These are phyloP conservation scores for Tapirus indicus DNA, from an alignment of 2,797 vertebrate genomes.

Conservation along the genomic window DNA sequence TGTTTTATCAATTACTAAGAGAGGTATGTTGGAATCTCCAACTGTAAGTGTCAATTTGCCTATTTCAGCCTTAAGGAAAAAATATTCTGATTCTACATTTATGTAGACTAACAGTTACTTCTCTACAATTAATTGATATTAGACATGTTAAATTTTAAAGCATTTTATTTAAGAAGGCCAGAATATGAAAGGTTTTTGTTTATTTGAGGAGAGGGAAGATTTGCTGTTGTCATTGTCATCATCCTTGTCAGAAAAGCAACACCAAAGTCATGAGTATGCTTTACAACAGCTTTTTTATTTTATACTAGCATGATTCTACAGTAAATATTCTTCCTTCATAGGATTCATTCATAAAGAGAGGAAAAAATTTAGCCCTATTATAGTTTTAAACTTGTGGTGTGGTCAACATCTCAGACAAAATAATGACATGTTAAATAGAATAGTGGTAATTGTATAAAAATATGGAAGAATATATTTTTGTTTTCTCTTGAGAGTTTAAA, in stretches of 20 bases:
- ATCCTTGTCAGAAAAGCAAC: not conserved
- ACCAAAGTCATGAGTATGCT: not conserved
- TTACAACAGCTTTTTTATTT: not conserved
- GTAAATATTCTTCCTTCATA: not conserved
- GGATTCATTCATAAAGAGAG: not conserved
- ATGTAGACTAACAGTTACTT: not conserved
- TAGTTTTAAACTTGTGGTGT: not conserved
- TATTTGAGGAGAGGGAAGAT: not conserved
- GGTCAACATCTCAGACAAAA: not conserved
- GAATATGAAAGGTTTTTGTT: not conserved
- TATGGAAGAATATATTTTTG: not conserved
- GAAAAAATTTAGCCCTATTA: not conserved
- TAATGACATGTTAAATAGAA: not conserved
- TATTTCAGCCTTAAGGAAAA: not conserved
- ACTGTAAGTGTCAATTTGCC: not conserved
- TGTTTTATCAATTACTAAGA: not conserved
- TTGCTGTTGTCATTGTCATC: not conserved
- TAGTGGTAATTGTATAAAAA: slow-evolving; percentile 16
- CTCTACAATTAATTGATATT: not conserved
- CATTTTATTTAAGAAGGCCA: not conserved
- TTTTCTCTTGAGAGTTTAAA: slow-evolving; percentile 31
- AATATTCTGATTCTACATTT: not conserved
- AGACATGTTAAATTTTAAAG: slow-evolving; percentile 24
- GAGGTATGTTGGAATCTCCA: not conserved
- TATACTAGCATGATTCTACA: not conserved